These are phyloP conservation scores for Philypnodon macrostomus DNA, from an alignment of 2,797 vertebrate species.

Conservation along the genomic window DNA sequence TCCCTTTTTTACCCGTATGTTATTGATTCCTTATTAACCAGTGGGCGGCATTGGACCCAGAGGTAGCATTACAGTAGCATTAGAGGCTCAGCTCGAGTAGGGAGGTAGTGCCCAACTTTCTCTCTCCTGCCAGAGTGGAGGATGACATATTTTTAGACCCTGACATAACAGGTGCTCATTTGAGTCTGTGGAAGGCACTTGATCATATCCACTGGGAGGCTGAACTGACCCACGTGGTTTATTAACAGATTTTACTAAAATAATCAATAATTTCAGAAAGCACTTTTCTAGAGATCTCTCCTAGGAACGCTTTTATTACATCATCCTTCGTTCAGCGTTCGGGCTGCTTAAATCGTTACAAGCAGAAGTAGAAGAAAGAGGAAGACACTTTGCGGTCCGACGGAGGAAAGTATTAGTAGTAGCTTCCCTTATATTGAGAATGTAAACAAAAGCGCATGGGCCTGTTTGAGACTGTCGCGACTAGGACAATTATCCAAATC, in stretches of 20 bases:
- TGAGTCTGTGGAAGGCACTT: constrained; percentile 19
- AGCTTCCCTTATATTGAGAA: constrained; percentile 10
- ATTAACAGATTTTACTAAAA: not conserved
- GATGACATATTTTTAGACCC: constrained; percentile 64
- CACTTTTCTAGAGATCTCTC: not conserved
- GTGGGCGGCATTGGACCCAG: not conserved
- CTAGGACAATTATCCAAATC: too few relatives aligned
- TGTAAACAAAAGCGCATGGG: constrained; percentile 66
- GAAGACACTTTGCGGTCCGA: constrained; percentile 58
- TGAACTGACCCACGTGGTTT: not conserved
- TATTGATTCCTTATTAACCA: not conserved
- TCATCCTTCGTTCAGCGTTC: too few relatives aligned
- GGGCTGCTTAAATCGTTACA: not conserved
- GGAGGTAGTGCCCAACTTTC: constrained; percentile 17
- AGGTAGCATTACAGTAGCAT: not conserved
- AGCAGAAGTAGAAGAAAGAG: constrained; percentile 63
- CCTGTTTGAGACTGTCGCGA: not conserved
- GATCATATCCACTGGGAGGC: constrained; percentile 8
- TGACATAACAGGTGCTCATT: constrained; percentile 61
- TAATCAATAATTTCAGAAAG: not conserved
- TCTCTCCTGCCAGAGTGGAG: constrained; percentile 14
- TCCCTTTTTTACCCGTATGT: too few relatives aligned
- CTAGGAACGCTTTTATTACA: not conserved
- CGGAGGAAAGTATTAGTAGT: constrained; percentile 23
- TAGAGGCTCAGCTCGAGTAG: not conserved